phyloP scores from a whole-genome alignment of 92 coral and sea anemone genomes.

The Porites lobata region DNA sequence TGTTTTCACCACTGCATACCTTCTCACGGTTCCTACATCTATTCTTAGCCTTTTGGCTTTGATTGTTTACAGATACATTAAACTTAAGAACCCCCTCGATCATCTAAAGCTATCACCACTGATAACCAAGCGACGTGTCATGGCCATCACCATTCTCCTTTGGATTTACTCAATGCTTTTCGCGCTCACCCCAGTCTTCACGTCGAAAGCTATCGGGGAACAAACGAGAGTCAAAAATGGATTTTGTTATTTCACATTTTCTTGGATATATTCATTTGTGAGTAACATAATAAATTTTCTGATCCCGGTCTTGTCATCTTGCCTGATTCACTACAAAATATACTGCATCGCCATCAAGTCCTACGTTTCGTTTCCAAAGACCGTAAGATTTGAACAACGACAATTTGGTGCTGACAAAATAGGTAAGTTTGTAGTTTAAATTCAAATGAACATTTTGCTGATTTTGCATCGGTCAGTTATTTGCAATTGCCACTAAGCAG shows the following conservation, averaged over 20 bases:
- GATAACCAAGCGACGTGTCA: constrained; percentile 70
- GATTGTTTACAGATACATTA: constrained; percentile 73
- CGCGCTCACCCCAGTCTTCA: constrained; percentile 77
- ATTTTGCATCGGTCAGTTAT: no score
- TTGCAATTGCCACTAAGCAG: no score
- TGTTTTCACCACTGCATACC: constrained; percentile 74
- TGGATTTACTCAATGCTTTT: constrained; percentile 85
- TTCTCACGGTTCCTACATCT: constrained; percentile 82
- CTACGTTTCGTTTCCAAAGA: background rate
- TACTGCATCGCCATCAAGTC: constrained; percentile 45
- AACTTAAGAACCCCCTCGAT: constrained; percentile 74
- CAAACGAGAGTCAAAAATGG: constrained; percentile 18
- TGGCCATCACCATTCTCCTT: constrained; percentile 40
- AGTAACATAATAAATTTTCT: constrained; percentile 82
- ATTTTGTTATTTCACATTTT: constrained; percentile 67
- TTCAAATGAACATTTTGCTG: no score
- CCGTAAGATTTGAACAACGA: background rate
- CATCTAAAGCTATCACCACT: constrained; percentile 69
- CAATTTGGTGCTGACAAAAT: background rate
- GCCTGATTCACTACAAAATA: constrained; percentile 71
- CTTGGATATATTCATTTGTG: constrained; percentile 60
- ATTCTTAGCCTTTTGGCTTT: constrained; percentile 70
- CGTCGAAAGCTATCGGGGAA: constrained; percentile 60
- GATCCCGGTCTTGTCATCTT: constrained; percentile 71
- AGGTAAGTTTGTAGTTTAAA: background rate